Base-by-base conservation (phyloP, 2,888 invertebrate genomes). In the Galerucella nymphaeae region DNA sequence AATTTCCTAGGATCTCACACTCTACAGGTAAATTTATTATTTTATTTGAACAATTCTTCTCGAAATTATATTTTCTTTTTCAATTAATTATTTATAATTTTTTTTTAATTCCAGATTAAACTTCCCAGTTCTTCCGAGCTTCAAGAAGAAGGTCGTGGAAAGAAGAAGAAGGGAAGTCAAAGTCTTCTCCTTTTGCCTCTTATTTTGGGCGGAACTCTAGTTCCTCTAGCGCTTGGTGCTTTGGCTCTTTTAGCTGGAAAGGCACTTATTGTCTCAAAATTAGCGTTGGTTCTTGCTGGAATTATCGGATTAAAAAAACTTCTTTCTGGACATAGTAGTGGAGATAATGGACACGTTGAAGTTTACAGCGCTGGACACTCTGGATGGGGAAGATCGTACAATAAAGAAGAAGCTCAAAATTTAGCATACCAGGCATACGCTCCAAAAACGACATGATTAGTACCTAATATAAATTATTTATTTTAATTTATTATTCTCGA, bases 261-360 rank as follows among this genome's bases (percentile, higher is more conserved):
- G 86, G 95, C 95, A 57, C 86, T 95, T 76, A 95, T 95, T 80
- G 93, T 95, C 63, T 94, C 94, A 77, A 95, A 95, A 84, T 86
- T 95, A 79, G 95, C 95, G 0, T 86, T 95, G 68, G 94, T 95
- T 0, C 87, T 95, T 65, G 94, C 95, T 73, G 93, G 93, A 78
- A 95, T 95, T 80, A 94, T 95, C 79, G 95, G 95, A 3, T 88
- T 96, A 85, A 95, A 95, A 89, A 95, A 95, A 82, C 89, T 96
- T 42, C 88, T 95, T 61, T 91, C 93, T 23, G 89, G 92, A 2
- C 90, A 90, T 45, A 85, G 87, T 8, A 84, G 85, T 10, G 85
- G 85, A 10, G 91, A 93, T 71, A 89, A 91, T 68, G 90, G 91
- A 16, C 92, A 93, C 80, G 93, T 93, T 80, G 86, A 86, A 73